A percentile compares a stretch with the other conserved stretches of the same genome.
Evolutionary conservation across 2,888 invertebrate genomes (phyloP).

Genomic region (Diplazon laetatorius): DNA sequence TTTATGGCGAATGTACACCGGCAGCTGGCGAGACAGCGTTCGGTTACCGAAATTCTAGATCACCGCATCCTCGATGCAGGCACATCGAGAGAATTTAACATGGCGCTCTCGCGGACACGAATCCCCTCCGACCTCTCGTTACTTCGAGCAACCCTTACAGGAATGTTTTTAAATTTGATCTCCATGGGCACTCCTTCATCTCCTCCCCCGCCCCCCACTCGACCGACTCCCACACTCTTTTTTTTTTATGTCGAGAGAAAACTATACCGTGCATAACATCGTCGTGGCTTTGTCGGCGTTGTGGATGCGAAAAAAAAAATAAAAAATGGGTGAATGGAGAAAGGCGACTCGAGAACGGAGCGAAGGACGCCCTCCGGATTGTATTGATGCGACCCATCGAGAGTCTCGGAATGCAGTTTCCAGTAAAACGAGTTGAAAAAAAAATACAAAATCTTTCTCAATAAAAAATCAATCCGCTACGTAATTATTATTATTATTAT

Average conservation of each 20-base stretch:
- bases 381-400: not conserved
- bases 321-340: constrained; percentile 2
- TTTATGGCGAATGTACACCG: constrained; percentile 36
- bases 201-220: not conserved
- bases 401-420: not conserved
- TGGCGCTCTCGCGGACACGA: constrained; percentile 32
- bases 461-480: no score
- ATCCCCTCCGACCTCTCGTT: constrained; percentile 40
- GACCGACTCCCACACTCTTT: constrained; percentile 2
- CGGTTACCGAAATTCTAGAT: constrained; percentile 69
- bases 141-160: constrained; percentile 15
- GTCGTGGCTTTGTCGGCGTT: constrained; percentile 25
- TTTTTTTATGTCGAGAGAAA: constrained; percentile 19
- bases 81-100: constrained; percentile 21
- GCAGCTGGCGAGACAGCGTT: constrained; percentile 62
- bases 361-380: constrained; percentile 15
- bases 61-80: constrained; percentile 63
- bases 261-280: constrained; percentile 8
- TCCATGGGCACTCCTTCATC: not conserved
- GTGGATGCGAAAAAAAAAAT: constrained; percentile 1
- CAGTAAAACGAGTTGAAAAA: not conserved
- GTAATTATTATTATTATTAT: no score
- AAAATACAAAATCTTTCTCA: no score
- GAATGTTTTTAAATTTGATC: constrained; percentile 32
- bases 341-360: constrained; percentile 28